Conservation (phyloP, 2,797 vertebrate species). For the Distichodus sexfasciatus region DNA sequence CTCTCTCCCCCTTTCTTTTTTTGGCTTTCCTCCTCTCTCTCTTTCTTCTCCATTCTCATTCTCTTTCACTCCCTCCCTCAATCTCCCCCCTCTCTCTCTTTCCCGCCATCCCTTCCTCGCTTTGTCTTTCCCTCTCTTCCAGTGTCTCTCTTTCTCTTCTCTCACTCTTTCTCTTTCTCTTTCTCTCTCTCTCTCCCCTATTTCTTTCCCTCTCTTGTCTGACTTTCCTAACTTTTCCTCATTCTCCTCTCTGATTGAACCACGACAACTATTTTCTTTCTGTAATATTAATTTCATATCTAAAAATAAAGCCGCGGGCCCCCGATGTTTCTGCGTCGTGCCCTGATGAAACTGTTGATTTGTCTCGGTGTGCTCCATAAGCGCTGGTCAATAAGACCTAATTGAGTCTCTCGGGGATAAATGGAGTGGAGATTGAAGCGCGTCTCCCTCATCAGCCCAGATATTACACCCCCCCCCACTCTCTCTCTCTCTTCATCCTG, state of each 20-base stretch:
- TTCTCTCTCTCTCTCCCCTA: not conserved
- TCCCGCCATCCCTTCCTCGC: no score
- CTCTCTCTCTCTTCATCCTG: constrained; percentile 14
- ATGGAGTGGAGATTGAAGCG: constrained; percentile 43
- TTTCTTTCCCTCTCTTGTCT: not conserved
- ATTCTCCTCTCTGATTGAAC: no score
- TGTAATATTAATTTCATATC: no score
- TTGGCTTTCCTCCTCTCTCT: not conserved
- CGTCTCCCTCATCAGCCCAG: constrained; percentile 17
- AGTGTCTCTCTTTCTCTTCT: no score
- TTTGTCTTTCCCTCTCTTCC: no score
- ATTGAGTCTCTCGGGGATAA: constrained; percentile 21
- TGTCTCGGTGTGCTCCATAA: constrained; percentile 4
- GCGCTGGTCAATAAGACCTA: constrained; percentile 25
- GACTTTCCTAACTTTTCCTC: no score
- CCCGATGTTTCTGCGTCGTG: not conserved
- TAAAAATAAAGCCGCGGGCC: no score
- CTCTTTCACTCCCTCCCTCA: no score
- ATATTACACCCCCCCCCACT: not conserved
- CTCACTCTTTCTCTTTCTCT: not conserved
- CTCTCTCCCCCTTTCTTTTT: not conserved
- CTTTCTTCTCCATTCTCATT: no score
- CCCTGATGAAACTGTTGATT: constrained; percentile 31
- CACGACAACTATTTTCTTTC: no score
- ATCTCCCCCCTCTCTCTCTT: no score